These are phyloP conservation scores for Camponotus fellah DNA, from an alignment of 2,888 invertebrate species.

Conservation along the genomic window DNA sequence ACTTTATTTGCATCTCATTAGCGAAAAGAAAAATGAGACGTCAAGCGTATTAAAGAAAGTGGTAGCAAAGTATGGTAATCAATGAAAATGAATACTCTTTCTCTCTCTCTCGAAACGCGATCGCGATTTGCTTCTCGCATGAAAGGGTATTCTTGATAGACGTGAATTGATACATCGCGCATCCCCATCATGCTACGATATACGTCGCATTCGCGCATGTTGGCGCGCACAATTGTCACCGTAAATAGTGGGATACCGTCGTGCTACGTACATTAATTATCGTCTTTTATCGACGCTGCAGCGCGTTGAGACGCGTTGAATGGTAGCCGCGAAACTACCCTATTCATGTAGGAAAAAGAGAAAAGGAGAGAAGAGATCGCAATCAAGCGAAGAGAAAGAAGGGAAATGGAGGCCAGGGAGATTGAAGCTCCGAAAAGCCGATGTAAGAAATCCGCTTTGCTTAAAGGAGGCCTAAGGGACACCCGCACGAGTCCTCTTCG, in stretches of 20 bases:
- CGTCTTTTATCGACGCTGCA: conserved; percentile 24
- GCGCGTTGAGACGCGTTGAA: conserved; percentile 34
- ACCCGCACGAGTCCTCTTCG: conserved; percentile 2
- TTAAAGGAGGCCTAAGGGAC: neutral
- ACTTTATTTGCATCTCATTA: neutral
- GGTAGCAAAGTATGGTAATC: neutral
- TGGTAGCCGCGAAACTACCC: conserved; percentile 41
- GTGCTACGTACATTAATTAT: conserved; percentile 41
- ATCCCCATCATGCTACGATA: neutral
- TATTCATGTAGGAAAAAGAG: conserved; percentile 40
- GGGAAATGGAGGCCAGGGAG: neutral
- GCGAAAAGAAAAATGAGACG: neutral
- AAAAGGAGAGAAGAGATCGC: conserved; percentile 37
- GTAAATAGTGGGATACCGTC: conserved; percentile 8
- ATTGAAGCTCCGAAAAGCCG: conserved; percentile 37
- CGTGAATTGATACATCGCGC: conserved; percentile 1
- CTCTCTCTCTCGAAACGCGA: neutral
- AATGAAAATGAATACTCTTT: neutral
- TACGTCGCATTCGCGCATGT: neutral
- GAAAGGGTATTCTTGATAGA: neutral
- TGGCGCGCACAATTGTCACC: conserved; percentile 12
- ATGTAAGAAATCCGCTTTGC: conserved; percentile 34
- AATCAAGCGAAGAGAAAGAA: conserved; percentile 37
- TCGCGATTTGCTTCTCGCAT: neutral
- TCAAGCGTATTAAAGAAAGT: neutral